phyloP scores from a whole-genome alignment of 1,140 invertebrate species.

The Paraescarpia echinospica region DNA sequence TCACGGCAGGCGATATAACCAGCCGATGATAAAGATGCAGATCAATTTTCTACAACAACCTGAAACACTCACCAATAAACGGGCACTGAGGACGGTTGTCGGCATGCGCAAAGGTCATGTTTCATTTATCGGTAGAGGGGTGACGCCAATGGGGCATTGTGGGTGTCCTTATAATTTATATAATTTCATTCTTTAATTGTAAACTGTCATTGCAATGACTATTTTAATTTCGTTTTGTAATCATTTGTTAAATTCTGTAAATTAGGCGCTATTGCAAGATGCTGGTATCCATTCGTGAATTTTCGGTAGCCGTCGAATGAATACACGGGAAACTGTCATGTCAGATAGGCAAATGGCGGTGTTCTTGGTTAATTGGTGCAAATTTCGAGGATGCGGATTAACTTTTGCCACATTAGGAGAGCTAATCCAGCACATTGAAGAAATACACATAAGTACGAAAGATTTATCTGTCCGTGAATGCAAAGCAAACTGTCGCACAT shows the following conservation, averaged over 20 bases:
- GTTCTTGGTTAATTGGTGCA: conserved; percentile 83
- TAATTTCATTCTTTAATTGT: background rate
- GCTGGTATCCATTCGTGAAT: background rate
- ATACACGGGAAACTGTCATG: background rate
- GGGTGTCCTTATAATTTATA: conserved; percentile 1
- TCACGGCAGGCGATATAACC: background rate
- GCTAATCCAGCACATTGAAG: conserved; percentile 82
- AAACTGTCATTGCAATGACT: background rate
- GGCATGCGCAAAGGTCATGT: conserved; percentile 25
- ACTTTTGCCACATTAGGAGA: conserved; percentile 77
- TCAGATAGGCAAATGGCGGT: conserved; percentile 68
- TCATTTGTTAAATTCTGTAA: background rate
- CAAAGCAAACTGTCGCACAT: background rate
- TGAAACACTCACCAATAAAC: conserved; percentile 16
- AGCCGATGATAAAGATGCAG: background rate
- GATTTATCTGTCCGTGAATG: background rate
- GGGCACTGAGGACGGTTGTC: conserved; percentile 22
- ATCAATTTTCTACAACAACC: background rate
- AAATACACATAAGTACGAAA: conserved; percentile 77
- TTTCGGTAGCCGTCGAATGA: background rate
- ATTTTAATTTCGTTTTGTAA: background rate
- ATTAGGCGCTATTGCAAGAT: background rate
- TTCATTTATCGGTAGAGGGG: conserved; percentile 1
- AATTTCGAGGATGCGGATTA: conserved; percentile 81
- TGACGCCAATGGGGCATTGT: background rate